phyloP scores from a whole-genome alignment of 2,113 vertebrate species.

The Shinisaurus crocodilurus region DNA sequence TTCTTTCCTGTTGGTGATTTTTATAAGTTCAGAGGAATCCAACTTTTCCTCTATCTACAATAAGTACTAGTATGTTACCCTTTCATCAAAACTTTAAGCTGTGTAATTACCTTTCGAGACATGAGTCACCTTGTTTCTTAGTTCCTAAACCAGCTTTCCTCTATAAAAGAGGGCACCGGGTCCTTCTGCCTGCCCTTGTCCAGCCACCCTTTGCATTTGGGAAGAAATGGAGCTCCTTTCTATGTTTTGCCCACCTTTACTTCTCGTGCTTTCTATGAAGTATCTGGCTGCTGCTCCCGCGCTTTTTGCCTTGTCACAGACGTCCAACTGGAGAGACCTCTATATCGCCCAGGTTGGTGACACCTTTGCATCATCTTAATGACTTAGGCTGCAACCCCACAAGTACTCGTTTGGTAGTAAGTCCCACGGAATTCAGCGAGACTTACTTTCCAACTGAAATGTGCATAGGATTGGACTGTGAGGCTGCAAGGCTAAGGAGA shows the following conservation, averaged over 20 bases:
- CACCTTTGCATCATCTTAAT: conserved; percentile 26
- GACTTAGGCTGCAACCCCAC: background rate
- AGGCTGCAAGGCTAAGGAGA: background rate
- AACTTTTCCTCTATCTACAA: conserved; percentile 42
- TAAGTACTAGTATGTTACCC: conserved; percentile 46
- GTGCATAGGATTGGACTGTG: background rate
- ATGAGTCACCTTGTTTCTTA: conserved; percentile 68
- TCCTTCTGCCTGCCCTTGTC: conserved; percentile 25
- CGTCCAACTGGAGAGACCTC: conserved; percentile 61
- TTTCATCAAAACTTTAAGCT: conserved; percentile 56
- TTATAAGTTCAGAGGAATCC: conserved; percentile 25
- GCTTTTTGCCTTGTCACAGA: conserved; percentile 43
- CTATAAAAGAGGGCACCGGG: conserved; percentile 66
- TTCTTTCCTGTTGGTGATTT: conserved; percentile 4
- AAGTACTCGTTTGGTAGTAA: too few relatives aligned
- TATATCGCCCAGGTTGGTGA: conserved; percentile 72
- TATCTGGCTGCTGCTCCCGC: conserved; percentile 54
- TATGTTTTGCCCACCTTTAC: conserved; percentile 54
- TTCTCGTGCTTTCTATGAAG: conserved; percentile 55
- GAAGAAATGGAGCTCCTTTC: conserved; percentile 67
- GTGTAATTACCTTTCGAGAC: conserved; percentile 74
- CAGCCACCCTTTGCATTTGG: background rate
- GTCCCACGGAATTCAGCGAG: background rate
- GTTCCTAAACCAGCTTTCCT: conserved; percentile 57
- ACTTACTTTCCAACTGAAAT: background rate